phyloP scores from a whole-genome alignment of 2,113 vertebrate genomes.

The Lycaon pictus region DNA sequence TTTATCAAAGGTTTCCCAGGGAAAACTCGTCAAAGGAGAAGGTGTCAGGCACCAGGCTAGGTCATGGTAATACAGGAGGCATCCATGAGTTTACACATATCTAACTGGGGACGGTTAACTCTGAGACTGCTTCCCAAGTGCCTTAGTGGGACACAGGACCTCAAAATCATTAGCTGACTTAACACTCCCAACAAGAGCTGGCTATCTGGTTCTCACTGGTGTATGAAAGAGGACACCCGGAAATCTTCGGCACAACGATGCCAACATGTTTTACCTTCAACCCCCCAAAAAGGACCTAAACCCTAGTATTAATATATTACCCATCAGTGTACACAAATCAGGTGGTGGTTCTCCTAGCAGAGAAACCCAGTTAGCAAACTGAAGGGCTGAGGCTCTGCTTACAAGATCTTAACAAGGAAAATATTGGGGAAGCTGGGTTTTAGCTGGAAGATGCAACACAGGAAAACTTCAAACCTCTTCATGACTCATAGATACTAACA shows the following conservation, averaged over 20 bases:
- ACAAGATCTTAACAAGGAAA: not conserved
- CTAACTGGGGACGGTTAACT: not conserved
- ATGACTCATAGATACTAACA: not conserved
- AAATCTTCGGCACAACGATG: not conserved
- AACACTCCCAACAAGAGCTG: not conserved
- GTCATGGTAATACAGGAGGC: not conserved
- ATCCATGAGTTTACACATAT: not conserved
- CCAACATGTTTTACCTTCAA: not conserved
- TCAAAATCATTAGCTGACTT: not conserved
- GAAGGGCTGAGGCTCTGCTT: not conserved
- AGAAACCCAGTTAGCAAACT: not conserved
- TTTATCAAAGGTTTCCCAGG: not conserved
- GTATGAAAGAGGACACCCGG: not conserved
- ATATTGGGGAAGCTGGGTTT: rapidly evolving
- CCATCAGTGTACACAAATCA: rapidly evolving
- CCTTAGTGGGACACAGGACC: not conserved
- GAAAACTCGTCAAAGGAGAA: not conserved
- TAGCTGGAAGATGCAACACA: not conserved
- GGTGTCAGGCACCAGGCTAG: not conserved
- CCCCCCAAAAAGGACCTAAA: not conserved
- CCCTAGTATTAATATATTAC: not conserved
- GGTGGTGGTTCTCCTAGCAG: rapidly evolving
- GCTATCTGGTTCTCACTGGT: not conserved
- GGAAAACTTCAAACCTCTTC: not conserved
- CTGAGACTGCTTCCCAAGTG: not conserved